Conservation (phyloP, 2,797 vertebrate genomes). For the Smutsia temminckii region DNA sequence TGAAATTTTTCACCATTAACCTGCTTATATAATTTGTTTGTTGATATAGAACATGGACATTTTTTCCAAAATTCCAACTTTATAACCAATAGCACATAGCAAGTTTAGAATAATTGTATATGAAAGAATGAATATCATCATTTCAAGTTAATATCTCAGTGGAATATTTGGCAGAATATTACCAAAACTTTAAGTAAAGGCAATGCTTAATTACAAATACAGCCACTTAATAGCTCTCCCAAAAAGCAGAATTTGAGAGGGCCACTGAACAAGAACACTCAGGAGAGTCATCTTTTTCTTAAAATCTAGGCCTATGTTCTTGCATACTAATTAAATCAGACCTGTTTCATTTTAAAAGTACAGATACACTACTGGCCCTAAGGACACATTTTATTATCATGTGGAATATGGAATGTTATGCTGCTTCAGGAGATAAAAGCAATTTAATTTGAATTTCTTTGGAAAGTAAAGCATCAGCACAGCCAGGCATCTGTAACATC, state of each 20-base stretch:
- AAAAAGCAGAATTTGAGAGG: slow-evolving; percentile 65
- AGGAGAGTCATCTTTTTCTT: slow-evolving; percentile 66
- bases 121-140: not conserved
- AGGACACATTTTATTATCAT: slow-evolving; percentile 79
- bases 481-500: slow-evolving; percentile 76
- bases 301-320: slow-evolving; percentile 66
- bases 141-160: slow-evolving; percentile 50
- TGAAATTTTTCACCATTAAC: not conserved
- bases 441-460: slow-evolving; percentile 81
- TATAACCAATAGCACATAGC: not conserved
- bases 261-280: slow-evolving; percentile 60
- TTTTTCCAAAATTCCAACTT: not conserved
- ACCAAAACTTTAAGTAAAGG: slow-evolving; percentile 62
- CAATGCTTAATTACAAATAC: slow-evolving; percentile 60
- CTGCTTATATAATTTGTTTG: not conserved
- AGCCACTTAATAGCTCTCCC: not conserved
- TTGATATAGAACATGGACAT: not conserved
- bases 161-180: slow-evolving; percentile 56
- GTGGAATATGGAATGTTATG: slow-evolving; percentile 80
- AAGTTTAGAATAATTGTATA: not conserved
- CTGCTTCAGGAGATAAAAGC: slow-evolving; percentile 82
- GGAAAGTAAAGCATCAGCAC: slow-evolving; percentile 75
- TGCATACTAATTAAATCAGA: slow-evolving; percentile 76
- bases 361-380: slow-evolving; percentile 75
- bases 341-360: slow-evolving; percentile 79